phyloP scores from a whole-genome alignment of 2,113 vertebrate species.

The Notarius lentiginosus region DNA sequence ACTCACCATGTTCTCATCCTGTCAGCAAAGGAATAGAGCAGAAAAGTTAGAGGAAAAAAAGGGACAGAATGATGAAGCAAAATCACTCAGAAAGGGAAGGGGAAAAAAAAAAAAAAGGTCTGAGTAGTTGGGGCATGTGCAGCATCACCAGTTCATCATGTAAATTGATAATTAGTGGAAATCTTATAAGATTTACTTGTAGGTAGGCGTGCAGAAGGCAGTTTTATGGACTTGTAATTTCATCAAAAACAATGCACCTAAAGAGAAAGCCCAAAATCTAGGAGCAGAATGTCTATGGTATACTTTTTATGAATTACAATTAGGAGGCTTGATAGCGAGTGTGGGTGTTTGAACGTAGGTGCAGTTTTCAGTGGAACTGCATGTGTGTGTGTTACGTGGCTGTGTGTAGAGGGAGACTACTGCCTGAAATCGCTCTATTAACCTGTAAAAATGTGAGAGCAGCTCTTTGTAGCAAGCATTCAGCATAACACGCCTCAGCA shows the following conservation, averaged over 20 bases:
- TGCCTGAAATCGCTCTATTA: constrained; percentile 10
- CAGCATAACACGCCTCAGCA: constrained; percentile 80
- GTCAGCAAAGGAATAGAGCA: constrained; percentile 14
- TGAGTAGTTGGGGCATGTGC: background rate
- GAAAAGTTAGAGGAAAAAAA: background rate
- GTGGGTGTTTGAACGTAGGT: background rate
- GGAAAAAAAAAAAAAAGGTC: background rate
- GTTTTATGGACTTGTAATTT: background rate
- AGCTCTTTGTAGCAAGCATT: constrained; percentile 80
- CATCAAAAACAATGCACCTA: background rate
- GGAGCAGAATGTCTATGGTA: background rate
- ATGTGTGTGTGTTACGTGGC: background rate
- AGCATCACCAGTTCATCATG: background rate
- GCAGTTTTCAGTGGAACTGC: background rate
- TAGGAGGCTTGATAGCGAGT: background rate
- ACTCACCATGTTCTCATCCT: constrained; percentile 85
- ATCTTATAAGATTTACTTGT: background rate
- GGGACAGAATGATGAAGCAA: background rate
- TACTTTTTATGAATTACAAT: background rate
- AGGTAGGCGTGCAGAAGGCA: background rate
- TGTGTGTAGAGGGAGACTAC: background rate
- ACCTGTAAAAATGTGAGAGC: constrained; percentile 83
- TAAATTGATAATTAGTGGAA: background rate
- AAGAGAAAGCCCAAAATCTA: background rate
- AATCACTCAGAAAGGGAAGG: background rate